A percentile compares a stretch with the other conserved stretches of the same genome.
These are phyloP conservation scores for Seladonia tumulorum DNA, from an alignment of 2,888 invertebrate genomes.

Conservation along the genomic window DNA sequence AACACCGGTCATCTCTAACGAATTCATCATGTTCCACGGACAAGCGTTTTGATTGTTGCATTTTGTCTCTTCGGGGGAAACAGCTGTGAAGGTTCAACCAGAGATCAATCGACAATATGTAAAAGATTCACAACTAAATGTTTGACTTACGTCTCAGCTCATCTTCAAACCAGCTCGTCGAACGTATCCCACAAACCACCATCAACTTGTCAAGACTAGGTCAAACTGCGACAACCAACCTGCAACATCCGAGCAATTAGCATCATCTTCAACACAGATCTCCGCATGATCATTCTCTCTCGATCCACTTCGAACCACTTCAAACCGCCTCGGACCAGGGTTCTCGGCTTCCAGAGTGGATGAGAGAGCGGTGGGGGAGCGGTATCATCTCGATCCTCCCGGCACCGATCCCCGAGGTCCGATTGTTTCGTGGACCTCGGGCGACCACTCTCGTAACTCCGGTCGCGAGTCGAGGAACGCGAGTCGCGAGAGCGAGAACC, in stretches of 20 bases:
- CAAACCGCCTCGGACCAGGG: neutral
- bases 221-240: neutral
- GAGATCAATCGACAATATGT: neutral
- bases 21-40: too few species aligned
- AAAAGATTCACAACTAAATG: neutral
- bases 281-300: neutral
- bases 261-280: too few species aligned
- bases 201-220: neutral
- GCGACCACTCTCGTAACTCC: neutral
- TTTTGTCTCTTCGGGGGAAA: too few species aligned
- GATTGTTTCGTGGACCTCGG: neutral
- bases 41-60: too few species aligned
- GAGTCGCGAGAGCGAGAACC: slow-evolving; percentile 66
- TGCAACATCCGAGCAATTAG: too few species aligned
- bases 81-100: neutral
- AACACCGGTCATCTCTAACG: too few species aligned
- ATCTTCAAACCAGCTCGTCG: too few species aligned
- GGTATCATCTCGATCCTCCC: neutral
- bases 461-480: neutral
- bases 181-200: neutral
- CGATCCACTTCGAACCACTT: neutral
- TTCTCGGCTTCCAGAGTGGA: neutral
- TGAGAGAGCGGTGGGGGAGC: neutral
- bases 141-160: neutral
- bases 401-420: neutral